Conservation (phyloP, 2,888 invertebrate genomes). For the Epinotia brunnichana region DNA sequence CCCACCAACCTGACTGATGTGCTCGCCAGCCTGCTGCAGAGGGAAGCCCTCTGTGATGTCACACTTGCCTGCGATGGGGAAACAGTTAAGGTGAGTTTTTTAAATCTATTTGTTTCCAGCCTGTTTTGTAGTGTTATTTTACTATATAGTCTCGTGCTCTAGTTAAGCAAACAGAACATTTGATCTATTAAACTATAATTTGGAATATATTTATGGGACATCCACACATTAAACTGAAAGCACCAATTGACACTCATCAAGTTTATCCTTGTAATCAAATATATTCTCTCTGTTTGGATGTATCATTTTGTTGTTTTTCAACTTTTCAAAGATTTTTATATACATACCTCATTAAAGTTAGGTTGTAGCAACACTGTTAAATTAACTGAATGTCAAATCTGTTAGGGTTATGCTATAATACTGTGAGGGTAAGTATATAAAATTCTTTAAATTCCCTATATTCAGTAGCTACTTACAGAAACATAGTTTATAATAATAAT, state of each 20-base stretch:
- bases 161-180: not conserved
- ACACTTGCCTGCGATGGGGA: slow-evolving; percentile 96
- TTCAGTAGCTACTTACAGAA: no score
- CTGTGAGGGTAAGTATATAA: no score
- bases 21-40: slow-evolving; percentile 92
- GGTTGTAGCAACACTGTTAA: not conserved
- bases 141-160: not conserved
- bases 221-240: slow-evolving; percentile 6
- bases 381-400: not conserved
- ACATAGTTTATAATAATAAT: not conserved
- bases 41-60: slow-evolving; percentile 96
- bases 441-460: no score
- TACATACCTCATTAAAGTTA: not conserved
- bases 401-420: not conserved
- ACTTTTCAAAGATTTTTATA: not conserved
- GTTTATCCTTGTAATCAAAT: slow-evolving; percentile 9
- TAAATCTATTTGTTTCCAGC: not conserved
- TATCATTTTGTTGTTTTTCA: not conserved
- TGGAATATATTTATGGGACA: slow-evolving; percentile 4
- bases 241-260: slow-evolving; percentile 8
- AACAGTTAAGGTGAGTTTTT: slow-evolving; percentile 87
- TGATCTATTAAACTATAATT: not conserved
- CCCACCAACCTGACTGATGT: slow-evolving; percentile 95
- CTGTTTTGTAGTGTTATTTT: not conserved
- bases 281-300: not conserved